Percentiles rank a stretch among this genome's conserved stretches.
phyloP scores from a whole-genome alignment of 2,797 vertebrate genomes.

The Halcyon leucocephala region DNA sequence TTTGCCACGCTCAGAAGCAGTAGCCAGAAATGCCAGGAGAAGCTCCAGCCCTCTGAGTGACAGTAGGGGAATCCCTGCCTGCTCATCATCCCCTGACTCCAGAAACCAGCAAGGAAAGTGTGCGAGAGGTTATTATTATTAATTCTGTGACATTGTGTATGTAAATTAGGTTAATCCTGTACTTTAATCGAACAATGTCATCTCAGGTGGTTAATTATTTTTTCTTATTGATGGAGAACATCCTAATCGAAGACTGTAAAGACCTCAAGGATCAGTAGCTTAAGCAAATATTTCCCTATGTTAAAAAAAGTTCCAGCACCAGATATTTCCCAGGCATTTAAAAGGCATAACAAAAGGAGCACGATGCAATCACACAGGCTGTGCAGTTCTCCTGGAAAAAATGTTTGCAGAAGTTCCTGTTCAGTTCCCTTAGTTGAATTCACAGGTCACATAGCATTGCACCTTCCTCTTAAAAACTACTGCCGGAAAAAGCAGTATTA shows the following conservation, averaged over 20 bases:
- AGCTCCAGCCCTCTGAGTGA: neutral
- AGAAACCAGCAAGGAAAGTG: neutral
- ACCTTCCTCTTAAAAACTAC: constrained; percentile 39
- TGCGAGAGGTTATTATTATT: neutral
- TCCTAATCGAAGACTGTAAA: neutral
- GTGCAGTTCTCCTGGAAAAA: neutral
- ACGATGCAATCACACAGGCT: neutral
- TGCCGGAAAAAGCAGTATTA: neutral
- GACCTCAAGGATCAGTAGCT: neutral
- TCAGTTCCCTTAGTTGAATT: constrained; percentile 59
- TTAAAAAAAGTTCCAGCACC: neutral
- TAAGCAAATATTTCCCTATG: neutral
- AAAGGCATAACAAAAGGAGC: neutral
- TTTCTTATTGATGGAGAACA: neutral
- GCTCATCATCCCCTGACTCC: neutral
- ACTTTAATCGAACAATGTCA: neutral
- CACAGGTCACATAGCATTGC: constrained; percentile 65
- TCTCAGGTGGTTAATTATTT: neutral
- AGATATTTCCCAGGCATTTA: neutral
- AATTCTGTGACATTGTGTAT: neutral
- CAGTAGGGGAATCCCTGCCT: neutral
- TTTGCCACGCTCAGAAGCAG: neutral
- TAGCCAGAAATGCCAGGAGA: neutral
- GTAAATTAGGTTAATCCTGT: neutral
- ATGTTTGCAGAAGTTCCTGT: constrained; percentile 59